Percentiles rank a stretch among this genome's conserved stretches.
Evolutionary conservation across 2,797 vertebrate genomes (phyloP).

Genomic region (Fratercula arctica): DNA sequence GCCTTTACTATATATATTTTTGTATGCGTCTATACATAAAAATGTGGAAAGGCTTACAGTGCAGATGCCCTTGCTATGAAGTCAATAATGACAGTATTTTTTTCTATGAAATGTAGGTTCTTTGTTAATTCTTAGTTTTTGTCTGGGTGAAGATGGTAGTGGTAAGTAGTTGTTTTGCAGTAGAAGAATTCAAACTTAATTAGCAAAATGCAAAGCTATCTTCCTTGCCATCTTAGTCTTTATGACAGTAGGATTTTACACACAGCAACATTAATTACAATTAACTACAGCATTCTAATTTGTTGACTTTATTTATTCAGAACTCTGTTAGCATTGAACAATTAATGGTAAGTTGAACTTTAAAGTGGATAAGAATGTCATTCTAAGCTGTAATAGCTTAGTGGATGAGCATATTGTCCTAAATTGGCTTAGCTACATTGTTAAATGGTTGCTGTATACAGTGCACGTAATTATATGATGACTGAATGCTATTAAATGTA

Average conservation of each 20-base stretch:
- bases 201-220: constrained; percentile 25
- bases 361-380: constrained; percentile 40
- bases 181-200: constrained; percentile 12
- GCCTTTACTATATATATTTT: not conserved
- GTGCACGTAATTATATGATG: not conserved
- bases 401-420: constrained; percentile 44
- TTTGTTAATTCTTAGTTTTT: not conserved
- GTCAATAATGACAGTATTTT: not conserved
- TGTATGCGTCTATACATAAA: not conserved
- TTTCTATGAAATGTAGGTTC: not conserved
- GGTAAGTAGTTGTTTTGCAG: not conserved
- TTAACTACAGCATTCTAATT: constrained; percentile 52
- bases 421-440: constrained; percentile 54
- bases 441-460: constrained; percentile 34
- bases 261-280: constrained; percentile 45
- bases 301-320: constrained; percentile 55
- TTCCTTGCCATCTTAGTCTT: constrained; percentile 14
- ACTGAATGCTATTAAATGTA: constrained; percentile 18
- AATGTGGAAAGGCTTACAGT: not conserved
- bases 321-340: constrained; percentile 54
- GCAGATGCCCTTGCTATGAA: not conserved
- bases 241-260: constrained; percentile 32
- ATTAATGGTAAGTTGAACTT: constrained; percentile 63
- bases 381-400: constrained; percentile 57
- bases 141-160: not conserved